Conservation (phyloP, 2,797 vertebrate species). For the Nannoperca obscura region DNA sequence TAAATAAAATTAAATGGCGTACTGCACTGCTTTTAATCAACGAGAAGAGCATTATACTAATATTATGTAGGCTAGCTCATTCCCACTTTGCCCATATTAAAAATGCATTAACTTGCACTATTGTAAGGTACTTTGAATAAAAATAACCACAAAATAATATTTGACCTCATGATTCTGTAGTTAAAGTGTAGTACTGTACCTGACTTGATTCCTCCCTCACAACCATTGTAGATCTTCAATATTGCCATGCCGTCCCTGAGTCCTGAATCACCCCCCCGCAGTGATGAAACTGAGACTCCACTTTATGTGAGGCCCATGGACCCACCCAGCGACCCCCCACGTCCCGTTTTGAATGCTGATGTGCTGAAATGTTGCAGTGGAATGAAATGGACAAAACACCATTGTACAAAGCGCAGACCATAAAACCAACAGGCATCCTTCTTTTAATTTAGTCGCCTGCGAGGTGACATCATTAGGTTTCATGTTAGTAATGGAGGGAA, state of each 20-base stretch:
- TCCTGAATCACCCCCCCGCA: not conserved
- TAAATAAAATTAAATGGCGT: not conserved
- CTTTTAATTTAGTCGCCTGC: not conserved
- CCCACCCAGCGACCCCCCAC: constrained; percentile 16
- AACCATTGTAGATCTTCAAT: not conserved
- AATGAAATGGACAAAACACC: constrained; percentile 2
- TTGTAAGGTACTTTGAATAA: too few relatives aligned
- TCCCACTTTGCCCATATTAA: not conserved
- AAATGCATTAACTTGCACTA: not conserved
- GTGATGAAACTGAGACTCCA: constrained; percentile 38
- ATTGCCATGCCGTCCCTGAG: not conserved
- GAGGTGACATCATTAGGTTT: constrained; percentile 6
- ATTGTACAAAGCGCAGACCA: not conserved
- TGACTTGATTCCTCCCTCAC: not conserved
- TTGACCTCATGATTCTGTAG: too few relatives aligned
- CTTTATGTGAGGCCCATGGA: constrained; percentile 19
- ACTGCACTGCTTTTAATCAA: constrained; percentile 1
- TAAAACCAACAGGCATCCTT: not conserved
- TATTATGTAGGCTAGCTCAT: not conserved
- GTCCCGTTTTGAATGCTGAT: constrained; percentile 3
- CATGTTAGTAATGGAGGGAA: constrained; percentile 7
- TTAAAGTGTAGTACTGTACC: too few relatives aligned
- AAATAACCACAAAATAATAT: too few relatives aligned
- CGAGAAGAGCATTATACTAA: not conserved
- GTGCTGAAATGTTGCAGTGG: constrained; percentile 22